These are phyloP conservation scores for Corbicula japonica DNA, from an alignment of 2,888 invertebrate species.

Conservation along the genomic window DNA sequence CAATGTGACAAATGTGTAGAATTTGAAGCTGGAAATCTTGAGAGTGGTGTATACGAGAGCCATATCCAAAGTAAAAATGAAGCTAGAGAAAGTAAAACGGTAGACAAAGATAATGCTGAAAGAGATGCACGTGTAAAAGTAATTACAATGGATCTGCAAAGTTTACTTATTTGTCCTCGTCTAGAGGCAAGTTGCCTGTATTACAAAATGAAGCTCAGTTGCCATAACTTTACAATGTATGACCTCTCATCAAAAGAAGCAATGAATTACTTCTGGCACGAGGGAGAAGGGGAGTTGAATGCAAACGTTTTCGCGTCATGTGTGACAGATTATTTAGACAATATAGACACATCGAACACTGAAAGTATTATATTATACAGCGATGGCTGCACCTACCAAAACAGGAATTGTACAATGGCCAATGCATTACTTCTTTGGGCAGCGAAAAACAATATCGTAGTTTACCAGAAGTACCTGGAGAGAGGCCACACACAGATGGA, in stretches of 20 bases:
- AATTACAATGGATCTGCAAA: constrained; percentile 39
- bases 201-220: constrained; percentile 44
- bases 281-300: constrained; percentile 34
- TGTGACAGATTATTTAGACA: constrained; percentile 26
- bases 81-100: constrained; percentile 4
- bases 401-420: constrained; percentile 37
- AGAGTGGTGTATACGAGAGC: constrained; percentile 2
- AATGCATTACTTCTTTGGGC: constrained; percentile 41
- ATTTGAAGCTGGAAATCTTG: constrained; percentile 20
- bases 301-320: constrained; percentile 34
- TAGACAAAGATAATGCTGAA: constrained; percentile 21
- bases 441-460: constrained; percentile 5
- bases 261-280: constrained; percentile 46
- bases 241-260: constrained; percentile 20
- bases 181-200: constrained; percentile 32
- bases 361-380: constrained; percentile 42
- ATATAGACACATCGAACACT: background rate
- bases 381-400: constrained; percentile 53
- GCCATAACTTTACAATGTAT: constrained; percentile 48
- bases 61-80: constrained; percentile 19
- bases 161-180: constrained; percentile 22
- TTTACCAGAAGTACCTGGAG: constrained; percentile 45
- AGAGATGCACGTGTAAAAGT: constrained; percentile 36
- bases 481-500: constrained; percentile 61
- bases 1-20: constrained; percentile 28